Evolutionary conservation across 2,113 vertebrate genomes (phyloP).

Genomic region (Peromyscus californicus): DNA sequence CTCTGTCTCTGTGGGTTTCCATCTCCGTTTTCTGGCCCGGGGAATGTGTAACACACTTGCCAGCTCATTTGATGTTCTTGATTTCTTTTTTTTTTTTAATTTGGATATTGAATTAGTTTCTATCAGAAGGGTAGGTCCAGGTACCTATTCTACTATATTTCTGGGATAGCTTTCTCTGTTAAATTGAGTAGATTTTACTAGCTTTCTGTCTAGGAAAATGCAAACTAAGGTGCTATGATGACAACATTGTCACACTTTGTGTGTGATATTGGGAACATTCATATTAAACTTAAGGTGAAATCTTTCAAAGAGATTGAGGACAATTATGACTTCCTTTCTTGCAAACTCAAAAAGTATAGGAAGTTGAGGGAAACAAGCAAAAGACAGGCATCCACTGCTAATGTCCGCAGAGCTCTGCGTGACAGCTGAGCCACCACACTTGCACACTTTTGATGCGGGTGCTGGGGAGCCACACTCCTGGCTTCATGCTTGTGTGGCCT

Average conservation of each 20-base stretch:
- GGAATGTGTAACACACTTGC: slow-evolving; percentile 35
- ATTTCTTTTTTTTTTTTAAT: neutral
- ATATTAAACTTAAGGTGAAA: neutral
- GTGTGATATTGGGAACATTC: neutral
- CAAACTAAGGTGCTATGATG: slow-evolving; percentile 24
- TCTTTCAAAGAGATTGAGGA: neutral
- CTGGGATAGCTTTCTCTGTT: neutral
- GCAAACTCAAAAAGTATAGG: neutral
- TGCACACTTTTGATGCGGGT: neutral
- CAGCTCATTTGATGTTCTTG: slow-evolving; percentile 19
- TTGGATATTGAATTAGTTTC: slow-evolving; percentile 50
- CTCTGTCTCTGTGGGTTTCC: neutral
- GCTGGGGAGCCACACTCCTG: neutral
- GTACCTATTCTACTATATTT: neutral
- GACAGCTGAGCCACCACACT: neutral
- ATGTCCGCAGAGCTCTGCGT: neutral
- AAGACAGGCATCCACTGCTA: neutral
- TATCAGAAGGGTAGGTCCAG: neutral
- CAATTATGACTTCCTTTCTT: neutral
- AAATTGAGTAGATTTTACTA: slow-evolving; percentile 19
- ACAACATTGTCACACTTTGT: neutral
- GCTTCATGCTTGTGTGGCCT: neutral
- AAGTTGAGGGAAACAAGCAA: neutral
- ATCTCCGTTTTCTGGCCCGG: neutral
- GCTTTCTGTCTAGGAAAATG: slow-evolving; percentile 63